Evolutionary conservation across 2,113 vertebrate species (phyloP).

Genomic region (Dolichotis patagonum): DNA sequence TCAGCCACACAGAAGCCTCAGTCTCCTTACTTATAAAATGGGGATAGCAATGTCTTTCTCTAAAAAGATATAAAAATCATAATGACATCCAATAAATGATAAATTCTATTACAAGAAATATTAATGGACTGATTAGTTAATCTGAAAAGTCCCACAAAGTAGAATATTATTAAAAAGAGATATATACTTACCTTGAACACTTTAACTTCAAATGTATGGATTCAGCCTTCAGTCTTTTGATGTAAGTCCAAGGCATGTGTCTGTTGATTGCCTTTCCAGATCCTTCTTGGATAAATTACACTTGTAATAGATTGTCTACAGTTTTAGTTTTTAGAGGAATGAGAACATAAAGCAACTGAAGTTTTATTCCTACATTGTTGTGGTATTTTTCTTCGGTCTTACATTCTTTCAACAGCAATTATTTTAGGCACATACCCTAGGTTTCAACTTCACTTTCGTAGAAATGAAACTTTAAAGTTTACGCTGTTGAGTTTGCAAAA

Average conservation of each 20-base stretch:
- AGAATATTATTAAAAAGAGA: slow-evolving; percentile 62
- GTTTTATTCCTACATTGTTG: background rate
- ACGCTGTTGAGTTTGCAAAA: slow-evolving; percentile 44
- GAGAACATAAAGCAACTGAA: slow-evolving; percentile 58
- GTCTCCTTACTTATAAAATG: slow-evolving; percentile 53
- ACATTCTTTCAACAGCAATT: slow-evolving; percentile 33
- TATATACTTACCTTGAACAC: slow-evolving; percentile 64
- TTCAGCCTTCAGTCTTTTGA: slow-evolving; percentile 58
- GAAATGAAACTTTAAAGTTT: background rate
- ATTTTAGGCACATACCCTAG: background rate
- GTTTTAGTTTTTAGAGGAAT: slow-evolving; percentile 55
- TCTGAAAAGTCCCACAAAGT: slow-evolving; percentile 46
- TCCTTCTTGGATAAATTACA: slow-evolving; percentile 71
- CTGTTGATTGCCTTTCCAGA: slow-evolving; percentile 67
- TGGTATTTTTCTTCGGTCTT: slow-evolving; percentile 38
- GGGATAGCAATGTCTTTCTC: background rate
- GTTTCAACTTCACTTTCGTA: slow-evolving; percentile 50
- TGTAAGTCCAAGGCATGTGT: slow-evolving; percentile 55
- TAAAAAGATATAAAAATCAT: slow-evolving; percentile 40
- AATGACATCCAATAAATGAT: slow-evolving; percentile 45
- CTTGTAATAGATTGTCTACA: slow-evolving; percentile 48
- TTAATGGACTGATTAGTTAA: slow-evolving; percentile 40
- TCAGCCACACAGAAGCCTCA: slow-evolving; percentile 8
- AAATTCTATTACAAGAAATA: slow-evolving; percentile 58
- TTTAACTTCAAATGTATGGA: slow-evolving; percentile 73